Evolutionary conservation across 2,113 vertebrate species (phyloP).

Genomic region (Chionodraco myersi): DNA sequence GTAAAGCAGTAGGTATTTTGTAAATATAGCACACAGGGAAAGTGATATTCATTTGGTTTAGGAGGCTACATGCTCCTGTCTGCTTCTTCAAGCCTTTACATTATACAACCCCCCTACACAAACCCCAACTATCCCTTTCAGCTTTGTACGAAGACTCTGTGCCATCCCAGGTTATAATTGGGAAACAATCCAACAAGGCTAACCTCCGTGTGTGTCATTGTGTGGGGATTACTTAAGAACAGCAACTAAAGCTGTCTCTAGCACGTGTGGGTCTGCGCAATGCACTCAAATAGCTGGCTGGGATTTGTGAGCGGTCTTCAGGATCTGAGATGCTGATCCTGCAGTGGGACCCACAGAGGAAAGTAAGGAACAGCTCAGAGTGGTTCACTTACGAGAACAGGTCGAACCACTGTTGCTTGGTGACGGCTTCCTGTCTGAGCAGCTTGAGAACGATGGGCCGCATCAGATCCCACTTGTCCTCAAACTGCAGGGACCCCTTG

Average conservation of each 20-base stretch:
- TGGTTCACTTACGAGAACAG: slow-evolving; percentile 93
- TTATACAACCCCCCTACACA: too few species aligned
- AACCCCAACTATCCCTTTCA: not conserved
- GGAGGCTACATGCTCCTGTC: too few species aligned
- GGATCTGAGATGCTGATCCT: not conserved
- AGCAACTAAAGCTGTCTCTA: not conserved
- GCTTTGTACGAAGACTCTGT: not conserved
- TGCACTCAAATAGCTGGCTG: slow-evolving; percentile 4
- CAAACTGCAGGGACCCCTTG: slow-evolving; percentile 99
- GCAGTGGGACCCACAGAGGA: not conserved
- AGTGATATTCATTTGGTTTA: too few species aligned
- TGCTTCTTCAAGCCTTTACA: too few species aligned
- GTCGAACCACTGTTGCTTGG: slow-evolving; percentile 97
- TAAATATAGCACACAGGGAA: too few species aligned
- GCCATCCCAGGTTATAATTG: not conserved
- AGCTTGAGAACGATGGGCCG: slow-evolving; percentile 97
- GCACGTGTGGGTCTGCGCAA: not conserved
- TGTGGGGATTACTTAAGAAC: slow-evolving; percentile 5
- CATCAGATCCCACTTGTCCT: slow-evolving; percentile 99
- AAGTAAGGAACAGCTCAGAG: not conserved
- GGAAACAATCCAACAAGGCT: not conserved
- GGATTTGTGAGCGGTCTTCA: not conserved
- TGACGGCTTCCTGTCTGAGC: slow-evolving; percentile 97
- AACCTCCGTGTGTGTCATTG: not conserved
- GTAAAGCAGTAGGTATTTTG: too few species aligned